phyloP scores from a whole-genome alignment of 2,113 vertebrate species.

The Antechinus stuartii region DNA sequence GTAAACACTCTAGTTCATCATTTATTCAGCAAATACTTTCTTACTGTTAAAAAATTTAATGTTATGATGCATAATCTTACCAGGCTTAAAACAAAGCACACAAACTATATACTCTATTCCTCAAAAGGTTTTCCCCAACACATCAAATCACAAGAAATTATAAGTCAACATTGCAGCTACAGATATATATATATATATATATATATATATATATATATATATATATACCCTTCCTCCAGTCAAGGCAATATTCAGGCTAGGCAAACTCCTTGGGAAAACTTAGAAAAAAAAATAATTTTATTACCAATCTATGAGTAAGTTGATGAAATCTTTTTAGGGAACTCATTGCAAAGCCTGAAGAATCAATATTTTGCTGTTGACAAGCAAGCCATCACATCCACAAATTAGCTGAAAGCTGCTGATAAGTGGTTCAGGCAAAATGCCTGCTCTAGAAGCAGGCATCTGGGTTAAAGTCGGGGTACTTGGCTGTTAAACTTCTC shows the following conservation, averaged over 20 bases:
- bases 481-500: slow-evolving; percentile 58
- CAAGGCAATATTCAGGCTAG: slow-evolving; percentile 61
- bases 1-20: slow-evolving; percentile 80
- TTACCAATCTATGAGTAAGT: slow-evolving; percentile 67
- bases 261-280: slow-evolving; percentile 62
- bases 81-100: slow-evolving; percentile 74
- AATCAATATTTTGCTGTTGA: slow-evolving; percentile 78
- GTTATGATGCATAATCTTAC: slow-evolving; percentile 78
- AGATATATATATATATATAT: no score
- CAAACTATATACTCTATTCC: slow-evolving; percentile 77
- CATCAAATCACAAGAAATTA: slow-evolving; percentile 68
- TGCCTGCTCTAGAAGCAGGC: not conserved
- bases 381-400: slow-evolving; percentile 69
- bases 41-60: slow-evolving; percentile 86
- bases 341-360: slow-evolving; percentile 69
- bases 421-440: slow-evolving; percentile 45
- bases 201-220: no score
- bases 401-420: slow-evolving; percentile 63
- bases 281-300: slow-evolving; percentile 60
- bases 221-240: slow-evolving; percentile 40
- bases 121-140: slow-evolving; percentile 67
- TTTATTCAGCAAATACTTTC: slow-evolving; percentile 85
- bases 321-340: slow-evolving; percentile 70
- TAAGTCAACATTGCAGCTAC: slow-evolving; percentile 62
- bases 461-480: not conserved